Evolutionary conservation across 2,113 vertebrate genomes (phyloP).

Genomic region (Rhea pennata): DNA sequence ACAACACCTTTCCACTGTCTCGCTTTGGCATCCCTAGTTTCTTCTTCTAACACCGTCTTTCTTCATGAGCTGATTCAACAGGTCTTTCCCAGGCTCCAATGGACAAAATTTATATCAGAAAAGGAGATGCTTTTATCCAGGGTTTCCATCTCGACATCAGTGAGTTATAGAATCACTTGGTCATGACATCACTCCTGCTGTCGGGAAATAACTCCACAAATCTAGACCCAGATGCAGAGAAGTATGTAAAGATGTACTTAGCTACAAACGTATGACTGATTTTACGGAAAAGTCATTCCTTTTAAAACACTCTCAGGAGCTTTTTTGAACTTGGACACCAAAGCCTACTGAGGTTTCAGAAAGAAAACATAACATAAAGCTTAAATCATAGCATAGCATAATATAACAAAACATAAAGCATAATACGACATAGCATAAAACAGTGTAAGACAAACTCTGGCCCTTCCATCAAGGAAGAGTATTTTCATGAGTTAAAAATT

Average conservation of each 20-base stretch:
- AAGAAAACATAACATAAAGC: not conserved
- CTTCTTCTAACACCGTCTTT: not conserved
- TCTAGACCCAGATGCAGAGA: not conserved
- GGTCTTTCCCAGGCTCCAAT: not conserved
- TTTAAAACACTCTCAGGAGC: not conserved
- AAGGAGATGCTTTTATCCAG: not conserved
- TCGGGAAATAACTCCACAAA: not conserved
- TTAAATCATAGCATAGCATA: rapidly evolving
- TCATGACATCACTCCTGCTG: not conserved
- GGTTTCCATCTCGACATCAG: not conserved
- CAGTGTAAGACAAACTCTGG: not conserved
- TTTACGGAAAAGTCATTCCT: not conserved
- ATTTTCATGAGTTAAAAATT: constrained; percentile 33
- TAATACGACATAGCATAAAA: rapidly evolving
- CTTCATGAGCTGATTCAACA: not conserved
- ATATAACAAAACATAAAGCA: not conserved
- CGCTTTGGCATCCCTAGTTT: not conserved
- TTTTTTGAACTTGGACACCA: not conserved
- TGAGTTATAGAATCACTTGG: not conserved
- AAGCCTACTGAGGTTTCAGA: not conserved
- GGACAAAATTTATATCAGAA: not conserved
- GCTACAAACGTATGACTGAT: not conserved
- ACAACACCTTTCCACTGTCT: not conserved
- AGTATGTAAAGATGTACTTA: not conserved
- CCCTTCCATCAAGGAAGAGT: not conserved